Conservation (phyloP, 2,888 invertebrate species). For the Cosmopolites sordidus region DNA sequence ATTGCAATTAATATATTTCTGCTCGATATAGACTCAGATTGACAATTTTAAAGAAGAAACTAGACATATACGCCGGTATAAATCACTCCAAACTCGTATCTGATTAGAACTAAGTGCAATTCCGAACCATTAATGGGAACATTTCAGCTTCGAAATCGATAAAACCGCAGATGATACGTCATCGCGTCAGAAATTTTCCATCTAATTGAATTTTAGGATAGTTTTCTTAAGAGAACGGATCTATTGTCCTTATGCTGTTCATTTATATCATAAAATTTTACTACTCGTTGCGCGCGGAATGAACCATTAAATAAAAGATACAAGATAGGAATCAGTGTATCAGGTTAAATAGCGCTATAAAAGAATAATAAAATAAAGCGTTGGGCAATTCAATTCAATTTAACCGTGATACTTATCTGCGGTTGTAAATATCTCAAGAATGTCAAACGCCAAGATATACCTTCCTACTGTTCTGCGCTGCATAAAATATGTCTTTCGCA, state of each 20-base stretch:
- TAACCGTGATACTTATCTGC: constrained; percentile 25
- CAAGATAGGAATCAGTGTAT: neutral
- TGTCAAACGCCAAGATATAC: constrained; percentile 27
- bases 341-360: constrained; percentile 17
- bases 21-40: too few species aligned
- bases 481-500: constrained; percentile 22
- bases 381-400: constrained; percentile 27
- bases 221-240: neutral
- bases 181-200: neutral
- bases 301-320: constrained; percentile 1
- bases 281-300: neutral
- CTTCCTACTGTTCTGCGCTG: constrained; percentile 24
- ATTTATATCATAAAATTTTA: neutral
- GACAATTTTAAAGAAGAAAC: too few species aligned
- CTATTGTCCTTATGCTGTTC: neutral
- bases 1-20: too few species aligned
- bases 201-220: neutral
- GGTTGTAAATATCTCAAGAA: constrained; percentile 28
- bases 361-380: constrained; percentile 23
- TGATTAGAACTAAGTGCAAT: too few species aligned
- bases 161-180: too few species aligned
- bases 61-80: too few species aligned
- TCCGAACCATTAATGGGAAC: too few species aligned
- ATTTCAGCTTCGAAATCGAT: too few species aligned
- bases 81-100: too few species aligned